Base-by-base conservation (phyloP, 2,888 invertebrate genomes). In the Acleris literana region DNA sequence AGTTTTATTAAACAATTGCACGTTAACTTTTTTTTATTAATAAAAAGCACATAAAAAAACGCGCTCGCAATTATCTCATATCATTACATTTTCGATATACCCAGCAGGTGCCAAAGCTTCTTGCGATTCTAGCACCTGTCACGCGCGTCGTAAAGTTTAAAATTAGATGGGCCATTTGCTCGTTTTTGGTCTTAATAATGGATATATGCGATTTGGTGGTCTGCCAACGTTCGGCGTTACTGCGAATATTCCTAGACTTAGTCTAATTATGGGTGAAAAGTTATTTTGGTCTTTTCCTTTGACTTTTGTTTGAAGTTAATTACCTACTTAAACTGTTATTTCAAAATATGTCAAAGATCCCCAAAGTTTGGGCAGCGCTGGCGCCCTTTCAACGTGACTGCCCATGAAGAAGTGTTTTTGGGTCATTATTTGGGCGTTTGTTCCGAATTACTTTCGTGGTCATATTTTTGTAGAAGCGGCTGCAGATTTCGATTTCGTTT, bases 131-230 rank as follows among this genome's bases (percentile, higher is more conserved):
- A 60, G 39, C 22, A 60, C 60, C 54, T 60, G 54, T 55, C 64
- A 13, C 18, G 17, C 13, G n/a, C 44, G 25, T 60, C 55, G 64
- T 60, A 58, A 64, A 59, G 53, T 64, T 48, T 60, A 60, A 55
- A 60, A 60, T 60, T 60, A 64, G 55, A 51, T 7, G 6, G 20
- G 16, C 11, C 17, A 20, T 63, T 44, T 64, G 49, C 20, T 55
- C 49, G 49, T 51, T 55, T 64, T 58, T 58, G 52, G 57, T 52
- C 39, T 39, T 13, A 39, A 13, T 39, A 39, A 57, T 39, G 46
- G 46, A 46, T 59, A 53, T 43, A 49, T 49, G 5, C 54, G 57
- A 46, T 43, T 55, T 64, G 60, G 60, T 49, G 44, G 25, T 60
- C 43, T 60, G 64, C 64, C 64, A 64, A 64, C 59, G n/a, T 43